Evolutionary conservation across 2,888 invertebrate species (phyloP), one percentile per base, ranked within the genome.

Genomic region (Drosophila leonis): DNA sequence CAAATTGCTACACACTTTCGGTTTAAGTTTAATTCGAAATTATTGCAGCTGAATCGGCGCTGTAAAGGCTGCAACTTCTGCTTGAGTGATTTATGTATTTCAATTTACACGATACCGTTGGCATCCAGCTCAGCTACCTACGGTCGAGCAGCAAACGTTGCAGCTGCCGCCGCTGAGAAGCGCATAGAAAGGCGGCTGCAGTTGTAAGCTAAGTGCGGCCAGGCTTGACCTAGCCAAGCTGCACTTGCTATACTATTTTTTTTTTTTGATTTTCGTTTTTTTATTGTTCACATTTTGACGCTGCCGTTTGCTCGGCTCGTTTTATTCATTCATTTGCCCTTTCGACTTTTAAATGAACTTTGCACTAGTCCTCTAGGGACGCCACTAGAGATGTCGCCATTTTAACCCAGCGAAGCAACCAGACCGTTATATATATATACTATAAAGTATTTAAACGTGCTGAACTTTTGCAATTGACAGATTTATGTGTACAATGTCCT

Each of bases 11-110:
- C 78, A 86, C 86, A 86, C 81, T 88, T 82, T 85, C 78, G 67
- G 83, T 86, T 86, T 79, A 77, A 87, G 79, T 81, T 86, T 86
- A 81, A 88, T 86, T 73, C 81, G 72, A 86, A 90, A 88, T 86
- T 86, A 90, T 90, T 73, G 75, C 65, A 76, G 72, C 61, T 65
- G 49, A 55, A 29, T 13, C 51, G 60, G 46, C 18, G 41, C 20
- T n/a, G 42, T 39, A 37, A 33, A 35, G 68, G 78, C 74, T 72
- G 71, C 80, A 75, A 79, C 90, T 89, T 90, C 80, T 72, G 78
- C 90, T 77, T 87, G 88, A 91, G 91, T 91, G 91, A 91, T 91
- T 92, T 91, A 91, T 91, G 91, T 81, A 88, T 90, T 89, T 75
- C 90, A 91, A 90, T 91, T 91, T 88, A 74, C 80, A 85, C 81